A percentile compares a stretch with the other conserved stretches of the same genome.
phyloP scores from a whole-genome alignment of 1,140 invertebrate genomes.

The Melitaea cinxia region DNA sequence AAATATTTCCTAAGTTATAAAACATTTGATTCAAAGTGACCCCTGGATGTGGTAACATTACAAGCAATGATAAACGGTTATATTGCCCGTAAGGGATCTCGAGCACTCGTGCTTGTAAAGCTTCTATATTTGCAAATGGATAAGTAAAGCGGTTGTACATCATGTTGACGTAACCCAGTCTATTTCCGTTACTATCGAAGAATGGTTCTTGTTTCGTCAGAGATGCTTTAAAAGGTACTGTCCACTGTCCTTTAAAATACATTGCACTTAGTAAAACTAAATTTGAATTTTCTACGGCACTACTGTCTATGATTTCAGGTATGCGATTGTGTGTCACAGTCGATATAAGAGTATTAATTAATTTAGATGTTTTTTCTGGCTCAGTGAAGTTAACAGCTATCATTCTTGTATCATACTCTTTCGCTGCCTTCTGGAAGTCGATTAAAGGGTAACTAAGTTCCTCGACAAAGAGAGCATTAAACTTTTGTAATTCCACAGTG shows the following conservation, averaged over 20 bases:
- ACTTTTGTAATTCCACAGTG: constrained; percentile 60
- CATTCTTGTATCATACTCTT: constrained; percentile 83
- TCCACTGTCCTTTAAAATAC: constrained; percentile 93
- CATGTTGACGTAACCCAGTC: constrained; percentile 83
- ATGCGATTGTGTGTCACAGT: constrained; percentile 86
- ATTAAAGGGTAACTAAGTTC: constrained; percentile 37
- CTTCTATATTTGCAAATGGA: constrained; percentile 79
- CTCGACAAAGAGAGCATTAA: constrained; percentile 67
- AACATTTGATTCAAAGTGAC: constrained; percentile 79
- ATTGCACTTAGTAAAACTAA: constrained; percentile 89
- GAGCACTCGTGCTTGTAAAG: constrained; percentile 84
- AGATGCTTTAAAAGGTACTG: constrained; percentile 85
- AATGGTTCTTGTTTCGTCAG: constrained; percentile 82
- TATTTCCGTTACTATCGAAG: constrained; percentile 77
- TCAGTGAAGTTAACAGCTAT: constrained; percentile 83
- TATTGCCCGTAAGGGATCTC: constrained; percentile 88
- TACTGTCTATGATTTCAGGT: constrained; percentile 81
- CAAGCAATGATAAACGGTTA: constrained; percentile 85
- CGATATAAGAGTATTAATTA: constrained; percentile 87
- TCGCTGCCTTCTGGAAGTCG: constrained; percentile 63
- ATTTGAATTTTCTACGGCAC: constrained; percentile 79
- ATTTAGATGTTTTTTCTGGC: constrained; percentile 56
- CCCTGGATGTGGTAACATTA: constrained; percentile 84
- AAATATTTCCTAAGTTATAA: constrained; percentile 79
- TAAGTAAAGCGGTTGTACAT: constrained; percentile 83